Base-by-base conservation (phyloP, 1,140 invertebrate genomes). In the Brachionus angularis region DNA sequence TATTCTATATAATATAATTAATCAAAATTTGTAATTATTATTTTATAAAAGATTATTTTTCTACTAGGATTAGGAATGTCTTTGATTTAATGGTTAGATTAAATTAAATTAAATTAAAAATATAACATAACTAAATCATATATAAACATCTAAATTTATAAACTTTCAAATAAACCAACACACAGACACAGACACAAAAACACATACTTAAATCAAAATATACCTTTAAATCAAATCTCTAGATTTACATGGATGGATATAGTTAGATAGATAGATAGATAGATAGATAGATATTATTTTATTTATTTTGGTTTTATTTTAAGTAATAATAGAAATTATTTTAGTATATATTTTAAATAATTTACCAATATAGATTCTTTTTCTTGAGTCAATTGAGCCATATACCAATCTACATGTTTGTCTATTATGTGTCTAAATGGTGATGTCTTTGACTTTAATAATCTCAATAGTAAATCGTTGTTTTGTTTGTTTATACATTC, bases 211-310 rank as follows among this genome's bases (percentile, higher is more conserved):
- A 34, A 34, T 4, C 4, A 34, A 18, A 39, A 14, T 36, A 58
- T 58, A 58, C 53, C 53, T 58, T 58, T 39, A 58, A 39, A 39
- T 58, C 36, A 58, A 58, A 58, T 42, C 39, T 58, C 53, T 58
- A 39, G 23, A n/a, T n/a, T n/a, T n/a, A n/a, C n/a, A n/a, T n/a
- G n/a, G n/a, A n/a, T n/a, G n/a, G n/a, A n/a, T n/a, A n/a, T n/a
- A n/a, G n/a, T n/a, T n/a, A n/a, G n/a, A n/a, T n/a, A n/a, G n/a
- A n/a, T n/a, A n/a, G n/a, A n/a, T n/a, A n/a, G n/a, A n/a, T n/a
- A n/a, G n/a, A n/a, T n/a, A n/a, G n/a, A n/a, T n/a, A n/a, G n/a
- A n/a, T n/a, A n/a, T n/a, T n/a, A n/a, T n/a, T n/a, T n/a, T n/a
- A n/a, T n/a, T n/a, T n/a, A n/a, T n/a, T n/a, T n/a, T n/a, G n/a